Evolutionary conservation across 2,888 invertebrate species (phyloP).

Genomic region (Eurytoma adleriae): DNA sequence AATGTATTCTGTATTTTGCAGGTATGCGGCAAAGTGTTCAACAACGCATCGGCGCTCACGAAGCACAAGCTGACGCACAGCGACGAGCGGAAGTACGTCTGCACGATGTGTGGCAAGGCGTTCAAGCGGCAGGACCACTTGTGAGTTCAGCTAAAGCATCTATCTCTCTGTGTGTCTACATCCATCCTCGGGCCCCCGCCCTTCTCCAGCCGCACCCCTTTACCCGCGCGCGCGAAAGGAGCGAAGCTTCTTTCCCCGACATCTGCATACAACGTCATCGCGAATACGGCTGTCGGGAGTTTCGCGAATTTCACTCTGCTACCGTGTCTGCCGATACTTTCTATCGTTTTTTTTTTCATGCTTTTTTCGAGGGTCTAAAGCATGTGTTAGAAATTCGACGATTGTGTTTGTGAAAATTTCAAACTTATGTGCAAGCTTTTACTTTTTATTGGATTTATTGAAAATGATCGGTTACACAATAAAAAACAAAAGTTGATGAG

Average conservation of each 20-base stretch:
- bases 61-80: slow-evolving; percentile 98
- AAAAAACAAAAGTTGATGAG: no score
- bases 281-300: slow-evolving; percentile 12
- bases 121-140: slow-evolving; percentile 99
- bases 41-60: slow-evolving; percentile 97
- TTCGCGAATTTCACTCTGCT: not conserved
- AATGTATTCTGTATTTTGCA: slow-evolving; percentile 71
- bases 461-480: no score
- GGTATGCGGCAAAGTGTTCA: slow-evolving; percentile 97
- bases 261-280: slow-evolving; percentile 50
- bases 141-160: slow-evolving; percentile 81
- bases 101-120: slow-evolving; percentile 96
- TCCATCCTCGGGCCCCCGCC: not conserved
- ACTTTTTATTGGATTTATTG: no score
- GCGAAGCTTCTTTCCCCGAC: slow-evolving; percentile 11
- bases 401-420: no score
- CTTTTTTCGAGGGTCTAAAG: no score
- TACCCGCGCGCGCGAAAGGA: no score
- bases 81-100: slow-evolving; percentile 97
- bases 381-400: no score
- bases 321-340: no score
- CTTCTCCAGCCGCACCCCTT: not conserved
- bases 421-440: no score
- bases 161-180: not conserved
- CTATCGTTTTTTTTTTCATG: no score